Conservation (phyloP, 2,888 invertebrate genomes). For the Tineola bisselliella region DNA sequence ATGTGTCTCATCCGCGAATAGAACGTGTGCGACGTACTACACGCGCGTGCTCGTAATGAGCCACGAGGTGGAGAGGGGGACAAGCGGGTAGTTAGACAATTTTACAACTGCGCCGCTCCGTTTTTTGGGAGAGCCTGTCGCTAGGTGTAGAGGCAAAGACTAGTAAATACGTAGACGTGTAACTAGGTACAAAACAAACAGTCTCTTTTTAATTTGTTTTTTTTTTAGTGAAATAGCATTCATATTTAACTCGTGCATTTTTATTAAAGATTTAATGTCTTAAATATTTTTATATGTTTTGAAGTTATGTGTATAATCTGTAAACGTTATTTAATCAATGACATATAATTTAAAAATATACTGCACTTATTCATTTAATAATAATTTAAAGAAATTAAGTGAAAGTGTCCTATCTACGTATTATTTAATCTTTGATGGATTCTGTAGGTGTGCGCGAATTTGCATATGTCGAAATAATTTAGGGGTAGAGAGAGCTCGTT, state of each 20-base stretch:
- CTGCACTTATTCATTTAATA: too few relatives aligned
- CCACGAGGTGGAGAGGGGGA: conserved; percentile 23
- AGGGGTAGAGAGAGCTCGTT: conserved; percentile 33
- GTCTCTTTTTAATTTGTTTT: not conserved
- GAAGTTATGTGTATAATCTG: too few relatives aligned
- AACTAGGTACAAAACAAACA: not conserved
- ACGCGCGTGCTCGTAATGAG: conserved; percentile 58
- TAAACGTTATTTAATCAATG: too few relatives aligned
- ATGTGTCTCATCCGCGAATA: conserved; percentile 17
- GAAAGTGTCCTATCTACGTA: not conserved
- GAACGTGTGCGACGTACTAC: conserved; percentile 23
- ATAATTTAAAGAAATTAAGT: not conserved
- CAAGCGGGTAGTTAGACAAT: conserved; percentile 63
- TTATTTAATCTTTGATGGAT: conserved; percentile 32
- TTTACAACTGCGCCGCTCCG: conserved; percentile 66
- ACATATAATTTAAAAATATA: too few relatives aligned
- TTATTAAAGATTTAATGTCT: too few relatives aligned
- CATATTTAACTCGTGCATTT: too few relatives aligned
- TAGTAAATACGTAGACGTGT: conserved; percentile 18
- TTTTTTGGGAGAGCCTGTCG: conserved; percentile 59
- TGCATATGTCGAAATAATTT: conserved; percentile 69
- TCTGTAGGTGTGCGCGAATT: conserved; percentile 65
- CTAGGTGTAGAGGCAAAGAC: conserved; percentile 55
- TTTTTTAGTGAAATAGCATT: too few relatives aligned
- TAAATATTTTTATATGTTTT: too few relatives aligned